Evolutionary conservation across 1,140 invertebrate genomes (phyloP), one percentile per base, ranked within the genome.

Genomic region (Drosophila lowei): DNA sequence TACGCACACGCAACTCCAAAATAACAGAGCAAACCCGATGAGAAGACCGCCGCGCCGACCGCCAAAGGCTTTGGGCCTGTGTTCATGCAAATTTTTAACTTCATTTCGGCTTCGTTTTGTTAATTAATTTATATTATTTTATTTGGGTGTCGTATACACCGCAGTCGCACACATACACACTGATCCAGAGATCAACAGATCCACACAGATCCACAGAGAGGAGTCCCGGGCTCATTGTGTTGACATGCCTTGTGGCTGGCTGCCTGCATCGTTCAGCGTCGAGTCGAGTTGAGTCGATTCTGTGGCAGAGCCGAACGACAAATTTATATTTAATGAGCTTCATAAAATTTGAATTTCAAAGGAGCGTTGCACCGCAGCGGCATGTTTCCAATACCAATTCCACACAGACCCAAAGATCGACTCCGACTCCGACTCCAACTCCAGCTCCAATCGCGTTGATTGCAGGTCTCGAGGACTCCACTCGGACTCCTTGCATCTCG

Each of bases 71-170:
- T 38, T n/a, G 71, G 42, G 74, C 70, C 78, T 78, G 66, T 86
- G 78, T 86, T 86, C 83, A 86, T 86, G 83, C 83, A 90, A 90
- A 90, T 90, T 90, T 74, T 90, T 83, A 81, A 90, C 86, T 83
- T 90, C 78, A 86, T 90, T 89, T 90, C 85, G 81, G 76, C 84
- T 78, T 88, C 89, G 89, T 91, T 91, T 85, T 88, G 83, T 91
- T 91, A 91, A 91, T 91, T 91, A 91, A 91, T 91, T 91, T 91
- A 91, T 91, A 91, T 91, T 91, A 91, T 91, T 90, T 90, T 91
- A 90, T 91, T 90, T 83, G 89, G 34, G 71, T 86, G 81, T 89
- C 85, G 86, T 90, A 90, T 90, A 78, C 72, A 72, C 8, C 11
- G 30, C 30, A 30, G 30, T 30, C 30, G 7, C 28, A 28, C 50